Conservation (phyloP, 2,797 vertebrate genomes). For the Hippopotamyrus pictus region DNA sequence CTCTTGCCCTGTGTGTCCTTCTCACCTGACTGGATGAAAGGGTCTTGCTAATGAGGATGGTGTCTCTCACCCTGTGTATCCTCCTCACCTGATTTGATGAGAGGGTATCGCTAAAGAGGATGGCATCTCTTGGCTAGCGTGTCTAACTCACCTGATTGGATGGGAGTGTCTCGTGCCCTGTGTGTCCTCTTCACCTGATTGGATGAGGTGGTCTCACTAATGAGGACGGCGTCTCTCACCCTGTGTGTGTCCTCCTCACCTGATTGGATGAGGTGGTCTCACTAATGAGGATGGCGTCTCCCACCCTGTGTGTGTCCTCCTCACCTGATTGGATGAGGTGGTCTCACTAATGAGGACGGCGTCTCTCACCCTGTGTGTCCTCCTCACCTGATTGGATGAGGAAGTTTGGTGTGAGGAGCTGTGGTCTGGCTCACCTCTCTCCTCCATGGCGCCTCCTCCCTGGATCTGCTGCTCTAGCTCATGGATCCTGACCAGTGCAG, state of each 20-base stretch:
- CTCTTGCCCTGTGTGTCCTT: neutral
- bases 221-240: neutral
- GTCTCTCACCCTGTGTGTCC: neutral
- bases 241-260: neutral
- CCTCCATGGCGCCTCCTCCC: constrained; percentile 30
- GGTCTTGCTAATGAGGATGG: no score
- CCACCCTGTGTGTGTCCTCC: no score
- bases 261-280: neutral
- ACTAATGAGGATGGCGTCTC: no score
- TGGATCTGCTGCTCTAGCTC: constrained; percentile 62
- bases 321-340: no score
- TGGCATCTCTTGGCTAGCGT: neutral
- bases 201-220: neutral
- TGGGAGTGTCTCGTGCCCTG: neutral
- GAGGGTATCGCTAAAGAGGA: neutral
- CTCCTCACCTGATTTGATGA: neutral
- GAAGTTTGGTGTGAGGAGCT: neutral
- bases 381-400: neutral
- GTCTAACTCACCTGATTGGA: neutral
- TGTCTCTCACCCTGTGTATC: no score
- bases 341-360: no score
- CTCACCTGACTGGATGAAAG: no score
- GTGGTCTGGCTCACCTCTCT: constrained; percentile 17
- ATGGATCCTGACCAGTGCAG: constrained; percentile 64
- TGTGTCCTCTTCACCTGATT: neutral